Base-by-base conservation (phyloP, 2,113 vertebrate genomes). In the Illadopsis cleaveri region DNA sequence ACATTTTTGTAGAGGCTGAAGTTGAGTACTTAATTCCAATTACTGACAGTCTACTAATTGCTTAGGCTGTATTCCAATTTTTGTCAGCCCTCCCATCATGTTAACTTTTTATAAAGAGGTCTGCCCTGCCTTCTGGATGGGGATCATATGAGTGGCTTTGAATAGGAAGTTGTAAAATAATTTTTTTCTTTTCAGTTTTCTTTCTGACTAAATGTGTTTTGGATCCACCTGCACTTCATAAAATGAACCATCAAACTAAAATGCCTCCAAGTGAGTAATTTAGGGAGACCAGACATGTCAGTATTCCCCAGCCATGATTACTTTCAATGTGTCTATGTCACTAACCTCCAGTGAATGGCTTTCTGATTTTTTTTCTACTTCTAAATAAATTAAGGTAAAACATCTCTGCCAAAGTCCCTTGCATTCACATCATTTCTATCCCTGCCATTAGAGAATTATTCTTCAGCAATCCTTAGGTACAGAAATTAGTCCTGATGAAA, bases 41-140 rank as follows among this genome's bases (percentile, higher is more conserved):
- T 96, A 96, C 96, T 95, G 94, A 95, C 94, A 92, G 85, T 89
- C 68, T 92, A 89, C 90, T 97, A 96, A 96, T 95, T 93, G 80
- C 79, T 95, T 94, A 92, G 86, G 92, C 93, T 93, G 44, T 82
- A 92, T 94, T 97, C 94, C 96, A 94, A 45, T 83, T 96, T 96
- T 93, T 93, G 44, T 93, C 86, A 89, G n/a, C 48, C 69, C 68
- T 96, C 64, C 90, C n/a, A 68, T 84, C 61, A 57, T 17, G 61
- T 96, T 92, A 91, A 95, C 89, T 95, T 85, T 58, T 78, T 86
- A 57, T 60, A 51, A 13, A 92, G 64, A 86, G 64, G 72, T 95
- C 79, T 95, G 56, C 81, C 69, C 76, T 95, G 73, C 70, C 84
- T 95, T 94, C 92, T 96, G 84, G 82, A 83, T 24, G 25, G 20